phyloP scores from a whole-genome alignment of 2,888 invertebrate species.

The Trypoxylon attenuatum region DNA sequence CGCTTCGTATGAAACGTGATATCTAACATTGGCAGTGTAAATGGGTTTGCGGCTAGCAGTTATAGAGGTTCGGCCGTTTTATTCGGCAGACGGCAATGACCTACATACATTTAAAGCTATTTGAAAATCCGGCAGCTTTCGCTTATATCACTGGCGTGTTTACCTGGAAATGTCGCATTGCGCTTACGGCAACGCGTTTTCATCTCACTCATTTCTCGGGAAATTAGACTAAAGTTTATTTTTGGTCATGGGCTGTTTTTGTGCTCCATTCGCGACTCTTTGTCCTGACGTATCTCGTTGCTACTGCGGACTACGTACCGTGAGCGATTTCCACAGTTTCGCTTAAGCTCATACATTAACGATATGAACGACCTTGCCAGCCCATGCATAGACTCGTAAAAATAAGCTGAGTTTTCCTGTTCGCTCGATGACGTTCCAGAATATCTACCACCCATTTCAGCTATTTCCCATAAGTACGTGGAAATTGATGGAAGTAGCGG shows the following conservation, averaged over 20 bases:
- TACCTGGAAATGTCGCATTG: slow-evolving; percentile 44
- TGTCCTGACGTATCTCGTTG: too few species aligned
- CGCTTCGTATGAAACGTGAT: too few species aligned
- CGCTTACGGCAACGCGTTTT: slow-evolving; percentile 33
- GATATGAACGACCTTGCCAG: too few species aligned
- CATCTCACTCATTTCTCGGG: slow-evolving; percentile 18
- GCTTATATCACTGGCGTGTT: slow-evolving; percentile 23
- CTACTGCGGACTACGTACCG: too few species aligned
- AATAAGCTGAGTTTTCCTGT: too few species aligned
- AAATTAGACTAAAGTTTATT: slow-evolving; percentile 32
- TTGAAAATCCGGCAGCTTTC: slow-evolving; percentile 18
- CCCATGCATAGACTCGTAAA: too few species aligned
- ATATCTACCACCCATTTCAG: too few species aligned
- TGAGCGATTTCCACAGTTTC: too few species aligned
- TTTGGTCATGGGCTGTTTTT: slow-evolving; percentile 2
- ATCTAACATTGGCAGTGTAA: neutral
- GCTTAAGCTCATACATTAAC: too few species aligned
- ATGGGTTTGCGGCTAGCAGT: neutral
- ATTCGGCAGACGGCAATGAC: neutral
- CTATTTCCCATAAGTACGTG: too few species aligned
- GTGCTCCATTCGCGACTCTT: slow-evolving; percentile 10
- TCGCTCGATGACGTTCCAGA: too few species aligned
- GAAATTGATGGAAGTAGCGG: too few species aligned
- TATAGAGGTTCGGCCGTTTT: neutral
- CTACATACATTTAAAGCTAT: slow-evolving; percentile 28